A percentile compares a stretch with the other conserved stretches of the same genome.
These are phyloP conservation scores for Galerucella nymphaeae DNA, from an alignment of 2,888 invertebrate species.

Conservation along the genomic window DNA sequence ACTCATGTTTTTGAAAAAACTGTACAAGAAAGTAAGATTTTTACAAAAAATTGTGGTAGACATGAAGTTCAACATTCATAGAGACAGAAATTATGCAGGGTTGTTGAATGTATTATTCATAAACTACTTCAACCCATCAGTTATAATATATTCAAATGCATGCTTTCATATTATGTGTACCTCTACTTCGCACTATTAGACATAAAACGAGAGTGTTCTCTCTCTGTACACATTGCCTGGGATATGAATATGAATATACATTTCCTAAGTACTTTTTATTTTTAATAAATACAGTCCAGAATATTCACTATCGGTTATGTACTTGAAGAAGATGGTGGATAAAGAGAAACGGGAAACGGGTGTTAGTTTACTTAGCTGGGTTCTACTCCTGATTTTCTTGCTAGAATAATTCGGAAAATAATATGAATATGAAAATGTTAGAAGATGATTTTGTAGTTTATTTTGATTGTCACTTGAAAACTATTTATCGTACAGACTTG, in stretches of 20 bases:
- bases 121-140: conserved; percentile 11
- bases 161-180: conserved; percentile 25
- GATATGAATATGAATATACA: conserved; percentile 4
- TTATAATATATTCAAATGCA: conserved; percentile 33
- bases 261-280: not conserved
- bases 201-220: not conserved
- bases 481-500: no score
- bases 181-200: conserved; percentile 27
- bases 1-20: no score
- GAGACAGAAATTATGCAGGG: not conserved
- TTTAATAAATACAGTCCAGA: conserved; percentile 7
- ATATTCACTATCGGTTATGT: not conserved
- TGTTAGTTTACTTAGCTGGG: not conserved
- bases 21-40: no score
- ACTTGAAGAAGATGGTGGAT: not conserved
- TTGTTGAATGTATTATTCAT: conserved; percentile 32
- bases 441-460: no score
- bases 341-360: not conserved
- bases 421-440: no score
- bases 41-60: no score
- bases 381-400: not conserved
- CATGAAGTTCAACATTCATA: no score
- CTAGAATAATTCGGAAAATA: not conserved
- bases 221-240: not conserved
- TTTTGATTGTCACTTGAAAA: no score